Evolutionary conservation across 1,140 invertebrate genomes (phyloP), one percentile per base, ranked within the genome.

Genomic region (Ips nitidus): DNA sequence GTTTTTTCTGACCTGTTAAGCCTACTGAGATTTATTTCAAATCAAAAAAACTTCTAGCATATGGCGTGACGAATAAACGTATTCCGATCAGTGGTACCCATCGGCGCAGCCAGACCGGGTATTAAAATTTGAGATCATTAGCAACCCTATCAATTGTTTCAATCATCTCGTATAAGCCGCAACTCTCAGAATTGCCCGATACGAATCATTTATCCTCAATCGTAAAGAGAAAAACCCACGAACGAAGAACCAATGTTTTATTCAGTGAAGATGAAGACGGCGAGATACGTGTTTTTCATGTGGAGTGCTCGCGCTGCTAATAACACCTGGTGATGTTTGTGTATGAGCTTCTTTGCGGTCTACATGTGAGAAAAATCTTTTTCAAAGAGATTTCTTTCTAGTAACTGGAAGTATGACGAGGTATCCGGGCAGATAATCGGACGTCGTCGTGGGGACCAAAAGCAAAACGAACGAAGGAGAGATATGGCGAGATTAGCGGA

Each of bases 401-500:
- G 22, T 22, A 22, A 22, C 22, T 22, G 22, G 22, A 22, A 22
- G 22, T 22, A 22, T 22, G 22, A 22, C 22, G 22, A 22, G 22
- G 22, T 22, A 22, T 22, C 22, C 22, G 22, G 22, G 22, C 22
- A 22, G 22, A 22, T 22, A 22, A 22, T 22, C 22, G 22, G 22
- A 22, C 39, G 50, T 3, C 52, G 63, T 22, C 55, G 41, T 40
- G 52, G 22, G 39, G 43, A 65, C 63, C 57, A 61, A 69, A 70
- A 70, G 67, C 68, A 73, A 73, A 64, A 71, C 65, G 66, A 68
- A 62, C 73, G 73, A 66, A 22, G 52, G 50, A 38, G 47, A 71
- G 73, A 74, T 74, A 74, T 74, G 73, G 67, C 68, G 64, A 63
- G 70, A 74, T 74, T 71, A 66, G 56, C 8, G 50, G 36, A 55